phyloP scores from a whole-genome alignment of 1,140 invertebrate genomes.

The Mizuhopecten yessoensis region DNA sequence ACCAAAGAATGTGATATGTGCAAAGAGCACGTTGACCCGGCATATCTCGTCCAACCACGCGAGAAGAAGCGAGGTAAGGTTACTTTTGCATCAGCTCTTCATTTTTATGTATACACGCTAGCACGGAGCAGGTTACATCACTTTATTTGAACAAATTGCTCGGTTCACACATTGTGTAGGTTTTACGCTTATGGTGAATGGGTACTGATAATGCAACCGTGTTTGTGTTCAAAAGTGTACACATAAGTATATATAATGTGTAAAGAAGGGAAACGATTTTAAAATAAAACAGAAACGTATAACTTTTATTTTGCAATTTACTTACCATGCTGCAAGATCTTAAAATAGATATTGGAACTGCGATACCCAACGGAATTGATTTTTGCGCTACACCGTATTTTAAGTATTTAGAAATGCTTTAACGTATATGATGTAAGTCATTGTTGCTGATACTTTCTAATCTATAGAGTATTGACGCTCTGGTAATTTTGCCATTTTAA shows the following conservation, averaged over 20 bases:
- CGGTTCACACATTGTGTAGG: neutral
- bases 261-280: neutral
- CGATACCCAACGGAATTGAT: no score
- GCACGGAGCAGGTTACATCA: neutral
- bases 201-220: neutral
- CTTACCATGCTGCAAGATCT: no score
- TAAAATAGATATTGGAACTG: no score
- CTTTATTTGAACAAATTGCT: neutral
- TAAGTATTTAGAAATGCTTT: no score
- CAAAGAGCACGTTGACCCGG: slow-evolving; percentile 68
- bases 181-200: neutral
- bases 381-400: no score
- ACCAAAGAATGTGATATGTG: slow-evolving; percentile 69
- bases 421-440: no score
- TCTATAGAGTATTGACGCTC: no score
- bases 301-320: neutral
- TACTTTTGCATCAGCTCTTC: neutral
- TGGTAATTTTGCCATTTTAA: no score
- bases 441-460: no score
- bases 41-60: slow-evolving; percentile 73
- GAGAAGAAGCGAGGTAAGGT: slow-evolving; percentile 74
- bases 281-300: neutral
- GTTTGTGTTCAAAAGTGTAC: neutral
- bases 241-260: neutral
- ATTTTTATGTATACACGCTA: neutral